These are phyloP conservation scores for Campoletis raptor DNA, from an alignment of 2,888 invertebrate genomes.

Conservation along the genomic window DNA sequence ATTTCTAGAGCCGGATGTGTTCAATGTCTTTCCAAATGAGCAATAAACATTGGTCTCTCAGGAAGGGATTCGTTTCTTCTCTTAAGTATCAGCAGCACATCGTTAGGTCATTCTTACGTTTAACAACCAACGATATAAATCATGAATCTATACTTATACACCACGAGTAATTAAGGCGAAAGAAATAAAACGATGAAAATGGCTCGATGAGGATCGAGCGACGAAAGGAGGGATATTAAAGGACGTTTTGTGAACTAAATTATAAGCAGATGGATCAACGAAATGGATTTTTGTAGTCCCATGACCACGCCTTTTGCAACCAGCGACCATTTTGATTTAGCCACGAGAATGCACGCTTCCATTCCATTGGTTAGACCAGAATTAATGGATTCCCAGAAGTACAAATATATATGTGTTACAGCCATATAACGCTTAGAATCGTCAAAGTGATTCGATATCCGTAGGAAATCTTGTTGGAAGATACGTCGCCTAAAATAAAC, in stretches of 20 bases:
- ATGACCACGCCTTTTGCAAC: constrained; percentile 66
- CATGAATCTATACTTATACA: background rate
- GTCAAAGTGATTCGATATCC: background rate
- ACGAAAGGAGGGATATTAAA: constrained; percentile 24
- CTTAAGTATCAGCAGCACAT: constrained; percentile 20
- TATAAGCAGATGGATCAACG: constrained; percentile 43
- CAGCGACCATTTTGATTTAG: constrained; percentile 57
- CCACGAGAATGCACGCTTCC: background rate
- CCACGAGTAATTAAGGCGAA: constrained; percentile 40
- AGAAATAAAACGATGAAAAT: constrained; percentile 30
- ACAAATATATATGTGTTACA: background rate
- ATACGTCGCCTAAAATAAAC: background rate
- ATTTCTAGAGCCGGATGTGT: constrained; percentile 19
- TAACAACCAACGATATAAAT: constrained; percentile 32
- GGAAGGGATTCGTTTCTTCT: constrained; percentile 22
- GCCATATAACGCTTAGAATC: background rate
- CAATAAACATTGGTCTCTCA: constrained; percentile 1
- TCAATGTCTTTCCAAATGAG: constrained; percentile 12
- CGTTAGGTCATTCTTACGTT: constrained; percentile 14
- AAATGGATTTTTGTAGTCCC: constrained; percentile 39
- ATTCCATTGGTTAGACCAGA: constrained; percentile 45
- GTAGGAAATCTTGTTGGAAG: background rate
- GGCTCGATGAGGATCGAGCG: background rate
- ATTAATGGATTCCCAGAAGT: constrained; percentile 53
- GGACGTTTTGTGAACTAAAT: constrained; percentile 24